phyloP scores from a whole-genome alignment of 2,113 vertebrate genomes.

The Scomber japonicus region DNA sequence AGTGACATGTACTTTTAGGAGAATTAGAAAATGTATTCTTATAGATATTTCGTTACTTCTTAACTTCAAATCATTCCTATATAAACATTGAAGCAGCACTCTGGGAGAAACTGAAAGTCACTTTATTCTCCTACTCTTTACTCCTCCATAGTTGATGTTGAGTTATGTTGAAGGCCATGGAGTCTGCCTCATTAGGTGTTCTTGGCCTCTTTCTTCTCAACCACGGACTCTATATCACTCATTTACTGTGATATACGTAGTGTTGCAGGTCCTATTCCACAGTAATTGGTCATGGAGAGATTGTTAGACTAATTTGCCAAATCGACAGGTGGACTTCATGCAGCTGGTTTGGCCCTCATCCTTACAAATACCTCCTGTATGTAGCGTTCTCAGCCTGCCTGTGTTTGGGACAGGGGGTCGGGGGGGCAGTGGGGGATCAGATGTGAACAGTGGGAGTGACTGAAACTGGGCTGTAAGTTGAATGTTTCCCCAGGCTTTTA shows the following conservation, averaged over 20 bases:
- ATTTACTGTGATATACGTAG: slow-evolving; percentile 48
- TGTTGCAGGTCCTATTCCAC: slow-evolving; percentile 27
- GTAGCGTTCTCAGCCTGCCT: background rate
- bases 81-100: background rate
- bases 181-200: slow-evolving; percentile 30
- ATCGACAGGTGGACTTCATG: slow-evolving; percentile 59
- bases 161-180: background rate
- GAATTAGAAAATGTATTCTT: too few relatives aligned
- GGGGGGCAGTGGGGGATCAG: background rate
- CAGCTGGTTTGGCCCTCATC: slow-evolving; percentile 29
- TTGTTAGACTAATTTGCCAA: slow-evolving; percentile 50
- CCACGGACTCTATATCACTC: slow-evolving; percentile 1
- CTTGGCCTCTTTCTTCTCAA: background rate
- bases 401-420: too few relatives aligned
- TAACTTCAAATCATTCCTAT: background rate
- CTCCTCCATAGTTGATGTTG: background rate
- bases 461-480: slow-evolving; percentile 49
- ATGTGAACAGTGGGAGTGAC: slow-evolving; percentile 30
- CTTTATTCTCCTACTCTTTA: background rate
- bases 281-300: slow-evolving; percentile 54
- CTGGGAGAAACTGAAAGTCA: background rate
- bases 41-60: too few relatives aligned
- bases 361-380: slow-evolving; percentile 43
- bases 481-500: slow-evolving; percentile 69
- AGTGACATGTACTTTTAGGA: too few relatives aligned